Evolutionary conservation across 1,140 invertebrate genomes (phyloP), one percentile per base, ranked within the genome.

Genomic region (Himalopsyche phryganea): DNA sequence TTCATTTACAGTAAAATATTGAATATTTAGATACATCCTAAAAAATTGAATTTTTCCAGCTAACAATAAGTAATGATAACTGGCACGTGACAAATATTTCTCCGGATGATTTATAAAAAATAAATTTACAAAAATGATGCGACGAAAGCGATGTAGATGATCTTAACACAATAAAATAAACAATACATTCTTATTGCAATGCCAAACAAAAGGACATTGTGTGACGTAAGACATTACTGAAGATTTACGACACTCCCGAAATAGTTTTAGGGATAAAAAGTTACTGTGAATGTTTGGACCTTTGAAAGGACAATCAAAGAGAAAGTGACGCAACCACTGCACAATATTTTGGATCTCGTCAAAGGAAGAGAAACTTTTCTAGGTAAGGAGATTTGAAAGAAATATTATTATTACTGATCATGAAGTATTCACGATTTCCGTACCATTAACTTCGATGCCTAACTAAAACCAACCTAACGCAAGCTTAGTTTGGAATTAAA

Each of bases 91-190:
- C 55, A 44, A 52, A 36, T 36, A 33, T 42, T 45, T 45, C n/a
- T 15, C 11, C 5, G n/a, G 4, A 40, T 28, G 23, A 28, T 5
- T 5, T 28, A 28, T 28, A 28, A 5, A 28, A 42, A 54, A 54
- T n/a, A 42, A 48, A 41, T 15, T 45, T 28, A 20, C 18, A 20
- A 56, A 54, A 56, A 63, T 63, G 61, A 63, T 57, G 28, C 57
- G 61, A 38, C 52, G 61, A 45, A 63, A 60, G 48, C 50, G 61
- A 32, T 63, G 52, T 44, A 63, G 61, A 63, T 63, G 61, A 63
- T 63, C 57, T 47, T 47, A 15, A 46, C 11, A n/a, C 11, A 40
- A 40, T 6, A n/a, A 28, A 28, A 28, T 28, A 28, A 28, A 28
- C 23, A 28, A 28, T 28, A 28, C 3, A 28, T 5, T 5, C 9